A percentile compares a stretch with the other conserved stretches of the same genome.
These are phyloP conservation scores for Pantala flavescens DNA, from an alignment of 1,140 invertebrate genomes.

Conservation along the genomic window DNA sequence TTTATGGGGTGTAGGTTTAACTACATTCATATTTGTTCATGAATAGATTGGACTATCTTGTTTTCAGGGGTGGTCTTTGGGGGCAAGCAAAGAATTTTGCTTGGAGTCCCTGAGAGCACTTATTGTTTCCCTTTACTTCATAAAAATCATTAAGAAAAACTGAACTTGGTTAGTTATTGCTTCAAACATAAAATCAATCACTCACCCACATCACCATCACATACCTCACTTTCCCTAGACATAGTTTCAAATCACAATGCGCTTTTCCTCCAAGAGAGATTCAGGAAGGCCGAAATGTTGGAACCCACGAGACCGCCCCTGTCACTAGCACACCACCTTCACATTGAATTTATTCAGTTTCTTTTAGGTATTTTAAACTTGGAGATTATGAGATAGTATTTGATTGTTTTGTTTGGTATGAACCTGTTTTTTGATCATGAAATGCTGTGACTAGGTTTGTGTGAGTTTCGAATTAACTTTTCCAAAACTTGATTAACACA, in stretches of 20 bases:
- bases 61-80: constrained; percentile 1
- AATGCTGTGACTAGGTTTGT: no score
- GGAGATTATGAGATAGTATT: no score
- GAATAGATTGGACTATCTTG: constrained; percentile 6
- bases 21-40: constrained; percentile 10
- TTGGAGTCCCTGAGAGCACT: background rate
- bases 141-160: constrained; percentile 9
- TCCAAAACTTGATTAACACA: no score
- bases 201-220: no score
- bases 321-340: background rate
- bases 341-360: no score
- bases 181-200: background rate
- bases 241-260: no score
- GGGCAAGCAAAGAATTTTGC: background rate
- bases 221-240: no score
- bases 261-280: no score
- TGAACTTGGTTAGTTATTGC: constrained; percentile 8
- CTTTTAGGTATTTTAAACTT: no score
- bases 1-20: constrained; percentile 9
- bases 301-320: background rate
- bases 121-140: constrained; percentile 10
- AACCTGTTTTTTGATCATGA: no score
- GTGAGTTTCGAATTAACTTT: no score
- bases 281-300: background rate
- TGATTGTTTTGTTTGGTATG: no score